Percentiles rank a stretch among this genome's conserved stretches.
Evolutionary conservation across 1,140 invertebrate genomes (phyloP).

Genomic region (Nasonia giraulti): DNA sequence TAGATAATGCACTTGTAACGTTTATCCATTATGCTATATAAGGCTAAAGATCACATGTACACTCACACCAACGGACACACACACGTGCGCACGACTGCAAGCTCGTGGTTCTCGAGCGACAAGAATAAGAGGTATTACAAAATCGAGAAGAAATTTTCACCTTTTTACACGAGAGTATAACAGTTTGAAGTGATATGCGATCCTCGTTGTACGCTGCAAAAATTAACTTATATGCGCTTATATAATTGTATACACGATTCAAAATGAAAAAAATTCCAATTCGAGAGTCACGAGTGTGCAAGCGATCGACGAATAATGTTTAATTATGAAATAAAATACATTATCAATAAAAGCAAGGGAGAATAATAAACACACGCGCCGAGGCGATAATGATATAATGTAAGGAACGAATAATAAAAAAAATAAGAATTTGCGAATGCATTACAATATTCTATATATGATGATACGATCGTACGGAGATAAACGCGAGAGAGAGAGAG

Average conservation of each 20-base stretch:
- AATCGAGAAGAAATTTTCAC: background rate
- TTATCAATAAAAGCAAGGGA: slow-evolving; percentile 53
- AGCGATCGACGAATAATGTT: slow-evolving; percentile 52
- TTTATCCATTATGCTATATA: slow-evolving; percentile 69
- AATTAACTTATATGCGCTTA: background rate
- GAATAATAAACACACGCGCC: background rate
- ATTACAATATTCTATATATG: too few species aligned
- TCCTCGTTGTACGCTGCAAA: background rate
- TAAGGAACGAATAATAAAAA: slow-evolving; percentile 3
- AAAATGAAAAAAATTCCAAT: slow-evolving; percentile 6
- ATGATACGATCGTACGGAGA: too few species aligned
- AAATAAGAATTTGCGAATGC: background rate
- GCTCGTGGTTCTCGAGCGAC: slow-evolving; percentile 54
- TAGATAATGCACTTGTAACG: slow-evolving; percentile 73
- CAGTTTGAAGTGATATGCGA: background rate
- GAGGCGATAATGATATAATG: slow-evolving; percentile 49
- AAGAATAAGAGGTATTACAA: background rate
- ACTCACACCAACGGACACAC: background rate
- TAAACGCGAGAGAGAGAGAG: too few species aligned
- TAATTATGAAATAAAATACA: slow-evolving; percentile 65
- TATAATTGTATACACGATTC: background rate
- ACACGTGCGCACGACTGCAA: slow-evolving; percentile 58
- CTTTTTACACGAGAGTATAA: slow-evolving; percentile 24
- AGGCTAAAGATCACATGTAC: slow-evolving; percentile 56
- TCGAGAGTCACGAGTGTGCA: slow-evolving; percentile 58